Conservation (phyloP, 2,113 vertebrate genomes). For the Oncorhynchus keta region DNA sequence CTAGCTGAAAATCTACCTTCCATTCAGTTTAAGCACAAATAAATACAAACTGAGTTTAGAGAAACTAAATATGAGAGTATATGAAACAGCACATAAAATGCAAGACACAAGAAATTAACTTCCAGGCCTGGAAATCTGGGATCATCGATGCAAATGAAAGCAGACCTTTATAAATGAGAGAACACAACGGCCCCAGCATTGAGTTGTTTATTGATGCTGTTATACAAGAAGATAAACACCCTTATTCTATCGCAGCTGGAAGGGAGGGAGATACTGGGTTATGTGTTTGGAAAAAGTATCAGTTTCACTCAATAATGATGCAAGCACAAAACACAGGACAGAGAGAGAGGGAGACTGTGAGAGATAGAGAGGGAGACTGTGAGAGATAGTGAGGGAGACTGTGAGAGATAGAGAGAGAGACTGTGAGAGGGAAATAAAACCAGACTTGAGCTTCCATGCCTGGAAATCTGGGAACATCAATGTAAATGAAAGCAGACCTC, state of each 20-base stretch:
- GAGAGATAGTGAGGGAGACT: too few species aligned
- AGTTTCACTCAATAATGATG: conserved; percentile 18
- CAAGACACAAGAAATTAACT: neutral
- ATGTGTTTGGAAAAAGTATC: neutral
- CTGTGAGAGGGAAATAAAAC: too few species aligned
- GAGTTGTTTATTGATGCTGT: neutral
- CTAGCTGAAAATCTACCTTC: neutral
- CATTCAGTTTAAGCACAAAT: neutral
- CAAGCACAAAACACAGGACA: neutral
- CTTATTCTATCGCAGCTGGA: conserved; percentile 13
- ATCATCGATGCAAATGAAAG: conserved; percentile 17
- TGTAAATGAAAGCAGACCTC: conserved; percentile 23
- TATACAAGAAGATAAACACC: conserved; percentile 18
- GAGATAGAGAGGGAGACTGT: too few species aligned
- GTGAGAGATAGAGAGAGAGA: too few species aligned
- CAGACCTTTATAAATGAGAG: conserved; percentile 2
- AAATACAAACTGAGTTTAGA: neutral
- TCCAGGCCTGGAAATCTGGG: too few species aligned
- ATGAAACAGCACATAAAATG: neutral
- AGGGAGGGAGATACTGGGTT: neutral
- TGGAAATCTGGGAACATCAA: neutral
- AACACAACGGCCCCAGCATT: neutral
- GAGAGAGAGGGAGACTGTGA: neutral
- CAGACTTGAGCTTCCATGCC: neutral
- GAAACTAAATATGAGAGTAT: too few species aligned